Percentiles rank a stretch among this genome's conserved stretches.
These are phyloP conservation scores for Dolichoris vasculosae DNA, from an alignment of 1,140 invertebrate genomes.

Conservation along the genomic window DNA sequence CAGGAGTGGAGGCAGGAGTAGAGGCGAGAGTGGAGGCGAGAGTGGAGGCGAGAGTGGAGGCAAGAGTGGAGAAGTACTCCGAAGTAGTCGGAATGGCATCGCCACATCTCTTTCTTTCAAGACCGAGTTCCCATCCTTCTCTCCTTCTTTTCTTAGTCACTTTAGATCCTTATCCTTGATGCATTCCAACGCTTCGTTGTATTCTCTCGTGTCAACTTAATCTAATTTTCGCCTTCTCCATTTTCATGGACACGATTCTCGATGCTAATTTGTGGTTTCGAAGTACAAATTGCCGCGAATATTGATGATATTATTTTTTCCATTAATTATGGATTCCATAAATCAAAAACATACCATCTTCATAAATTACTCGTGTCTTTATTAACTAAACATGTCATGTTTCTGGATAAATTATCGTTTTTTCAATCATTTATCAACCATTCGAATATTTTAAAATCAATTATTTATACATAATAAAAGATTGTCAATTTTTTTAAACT, in stretches of 20 bases:
- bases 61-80: background rate
- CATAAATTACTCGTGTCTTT: no score
- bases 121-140: constrained; percentile 51
- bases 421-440: no score
- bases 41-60: no score
- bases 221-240: constrained; percentile 25
- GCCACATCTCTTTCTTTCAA: background rate
- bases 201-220: constrained; percentile 44
- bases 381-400: no score
- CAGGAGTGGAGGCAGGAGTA: background rate
- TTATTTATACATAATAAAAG: no score
- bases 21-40: no score
- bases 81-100: background rate
- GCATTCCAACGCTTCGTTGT: constrained; percentile 33
- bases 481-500: no score
- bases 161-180: constrained; percentile 37
- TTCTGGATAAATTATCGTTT: no score
- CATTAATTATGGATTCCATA: no score
- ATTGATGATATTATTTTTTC: background rate
- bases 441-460: no score
- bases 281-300: background rate
- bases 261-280: background rate
- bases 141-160: constrained; percentile 52
- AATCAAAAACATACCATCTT: no score
- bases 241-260: no score